Evolutionary conservation across 1,140 invertebrate species (phyloP).

Genomic region (roundworm (Caenorhabditis elegans)): WBcel235 BX284602.5:8065501-8066000

Average conservation of each 20-base stretch:
- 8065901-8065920: conserved; percentile 16
- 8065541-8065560: conserved; percentile 70
- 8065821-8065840: conserved; percentile 94
- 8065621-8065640: conserved; percentile 73
- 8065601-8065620: conserved; percentile 79
- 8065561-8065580: conserved; percentile 86
- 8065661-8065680: conserved; percentile 78
- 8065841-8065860: conserved; percentile 89
- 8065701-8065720: conserved; percentile 84
- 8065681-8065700: conserved; percentile 80
- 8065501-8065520: conserved; percentile 75
- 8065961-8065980: not conserved
- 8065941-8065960: not conserved
- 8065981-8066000: no score
- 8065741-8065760: conserved; percentile 96
- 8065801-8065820: conserved; percentile 86
- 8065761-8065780: conserved; percentile 91
- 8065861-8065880: conserved; percentile 81
- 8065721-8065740: conserved; percentile 92
- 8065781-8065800: conserved; percentile 90
- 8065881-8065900: conserved; percentile 69
- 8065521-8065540: not conserved
- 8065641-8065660: conserved; percentile 72
- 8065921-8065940: conserved; percentile 18
- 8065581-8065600: conserved; percentile 84